phyloP scores from a whole-genome alignment of 2,113 vertebrate species.

The Megaceryle maxima region DNA sequence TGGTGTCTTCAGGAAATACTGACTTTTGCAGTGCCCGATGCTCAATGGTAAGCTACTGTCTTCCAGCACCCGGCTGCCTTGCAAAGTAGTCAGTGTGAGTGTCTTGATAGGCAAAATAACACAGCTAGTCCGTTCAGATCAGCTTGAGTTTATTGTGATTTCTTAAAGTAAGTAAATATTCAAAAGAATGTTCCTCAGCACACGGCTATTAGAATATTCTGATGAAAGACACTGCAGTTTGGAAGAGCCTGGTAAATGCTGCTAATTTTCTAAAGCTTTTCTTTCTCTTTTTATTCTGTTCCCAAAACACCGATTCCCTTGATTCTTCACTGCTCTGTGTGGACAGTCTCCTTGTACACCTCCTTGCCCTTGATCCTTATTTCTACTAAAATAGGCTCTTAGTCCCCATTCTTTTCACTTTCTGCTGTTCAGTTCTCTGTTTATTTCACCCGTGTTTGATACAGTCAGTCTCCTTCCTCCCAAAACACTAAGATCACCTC shows the following conservation, averaged over 20 bases:
- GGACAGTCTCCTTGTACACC: not conserved
- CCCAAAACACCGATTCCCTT: not conserved
- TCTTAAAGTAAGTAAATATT: not conserved
- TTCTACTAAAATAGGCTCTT: not conserved
- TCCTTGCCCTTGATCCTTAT: not conserved
- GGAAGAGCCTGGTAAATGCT: not conserved
- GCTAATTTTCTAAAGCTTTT: not conserved
- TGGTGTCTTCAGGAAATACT: not conserved
- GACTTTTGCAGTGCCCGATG: not conserved
- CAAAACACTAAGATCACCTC: not conserved
- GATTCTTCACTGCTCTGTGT: not conserved
- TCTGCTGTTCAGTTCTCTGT: not conserved
- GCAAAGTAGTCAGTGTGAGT: not conserved
- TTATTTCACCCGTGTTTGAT: not conserved
- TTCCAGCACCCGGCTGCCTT: not conserved
- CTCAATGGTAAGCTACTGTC: not conserved
- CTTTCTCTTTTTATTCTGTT: not conserved
- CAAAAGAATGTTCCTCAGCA: not conserved
- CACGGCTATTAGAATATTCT: not conserved
- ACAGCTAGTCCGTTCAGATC: not conserved
- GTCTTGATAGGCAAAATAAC: not conserved
- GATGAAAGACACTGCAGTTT: not conserved
- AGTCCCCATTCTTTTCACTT: not conserved
- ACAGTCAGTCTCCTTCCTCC: not conserved
- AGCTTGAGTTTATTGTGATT: not conserved